Conservation (phyloP, 2,888 invertebrate species). For the Ametastegia equiseti region DNA sequence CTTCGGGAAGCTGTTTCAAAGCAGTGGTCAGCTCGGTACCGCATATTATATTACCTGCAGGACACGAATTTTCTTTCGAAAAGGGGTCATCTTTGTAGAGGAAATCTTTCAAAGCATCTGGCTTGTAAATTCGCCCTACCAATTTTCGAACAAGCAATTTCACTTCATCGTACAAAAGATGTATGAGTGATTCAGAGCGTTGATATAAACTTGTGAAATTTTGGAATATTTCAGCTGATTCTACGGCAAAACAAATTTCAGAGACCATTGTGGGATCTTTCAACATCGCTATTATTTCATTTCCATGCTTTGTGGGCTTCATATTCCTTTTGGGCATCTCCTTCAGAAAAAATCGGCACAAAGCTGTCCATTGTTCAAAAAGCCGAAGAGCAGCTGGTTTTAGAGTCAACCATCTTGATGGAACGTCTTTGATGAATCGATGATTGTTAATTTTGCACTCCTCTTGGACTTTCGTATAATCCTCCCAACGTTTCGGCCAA, state of each 20-base stretch:
- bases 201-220: not conserved
- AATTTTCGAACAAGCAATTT: not conserved
- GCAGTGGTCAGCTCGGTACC: not conserved
- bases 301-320: not conserved
- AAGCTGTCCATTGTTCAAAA: conserved; percentile 50
- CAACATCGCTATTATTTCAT: not conserved
- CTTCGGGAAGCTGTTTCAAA: conserved; percentile 8
- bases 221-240: conserved; percentile 9
- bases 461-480: conserved; percentile 48
- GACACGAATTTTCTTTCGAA: not conserved
- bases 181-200: not conserved
- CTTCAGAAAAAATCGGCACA: conserved; percentile 47
- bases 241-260: not conserved
- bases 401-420: conserved; percentile 50
- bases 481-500: conserved; percentile 47
- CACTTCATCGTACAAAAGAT: not conserved
- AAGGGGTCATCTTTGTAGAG: not conserved
- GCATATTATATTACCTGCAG: not conserved
- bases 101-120: not conserved
- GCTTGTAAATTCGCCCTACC: not conserved
- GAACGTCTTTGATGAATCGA: conserved; percentile 51
- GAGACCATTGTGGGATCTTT: not conserved
- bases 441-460: conserved; percentile 39
- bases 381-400: conserved; percentile 41
- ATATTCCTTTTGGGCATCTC: conserved; percentile 42